A percentile compares a stretch with the other conserved stretches of the same genome.
Evolutionary conservation across 2,797 vertebrate genomes (phyloP).

Genomic region (Phalloptychus januarius): DNA sequence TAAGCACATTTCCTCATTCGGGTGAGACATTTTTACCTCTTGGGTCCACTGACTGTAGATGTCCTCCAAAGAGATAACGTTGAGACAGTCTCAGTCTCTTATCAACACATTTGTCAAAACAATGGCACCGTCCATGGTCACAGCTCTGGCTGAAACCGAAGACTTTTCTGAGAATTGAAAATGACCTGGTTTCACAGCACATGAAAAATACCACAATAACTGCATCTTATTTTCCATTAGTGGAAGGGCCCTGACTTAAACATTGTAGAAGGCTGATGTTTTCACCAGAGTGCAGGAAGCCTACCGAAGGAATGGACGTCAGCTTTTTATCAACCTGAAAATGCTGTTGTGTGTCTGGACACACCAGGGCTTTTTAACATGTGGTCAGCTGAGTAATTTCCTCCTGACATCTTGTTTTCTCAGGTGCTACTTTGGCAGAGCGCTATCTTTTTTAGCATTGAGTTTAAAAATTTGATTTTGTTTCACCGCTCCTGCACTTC

Average conservation of each 20-base stretch:
- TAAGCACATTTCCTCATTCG: background rate
- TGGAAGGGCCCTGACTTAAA: background rate
- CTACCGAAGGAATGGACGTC: background rate
- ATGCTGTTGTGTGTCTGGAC: background rate
- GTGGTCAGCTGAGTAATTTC: slow-evolving; percentile 1
- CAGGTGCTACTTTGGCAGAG: background rate
- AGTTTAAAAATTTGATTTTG: background rate
- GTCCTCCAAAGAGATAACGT: background rate
- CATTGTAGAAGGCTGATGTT: background rate
- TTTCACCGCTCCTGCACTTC: background rate
- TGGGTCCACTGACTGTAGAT: background rate
- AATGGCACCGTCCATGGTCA: background rate
- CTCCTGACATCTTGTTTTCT: background rate
- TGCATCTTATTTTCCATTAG: background rate
- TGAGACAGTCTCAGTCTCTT: background rate
- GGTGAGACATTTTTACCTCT: background rate
- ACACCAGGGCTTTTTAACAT: background rate
- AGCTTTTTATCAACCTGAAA: background rate
- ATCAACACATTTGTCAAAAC: slow-evolving; percentile 2
- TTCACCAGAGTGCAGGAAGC: background rate
- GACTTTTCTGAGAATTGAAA: background rate
- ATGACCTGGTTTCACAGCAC: background rate
- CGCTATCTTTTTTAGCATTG: no score
- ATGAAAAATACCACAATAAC: background rate
- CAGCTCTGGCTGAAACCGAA: background rate